These are phyloP conservation scores for Hylyphantes graminicola DNA, from an alignment of 1,140 invertebrate species.

Conservation along the genomic window DNA sequence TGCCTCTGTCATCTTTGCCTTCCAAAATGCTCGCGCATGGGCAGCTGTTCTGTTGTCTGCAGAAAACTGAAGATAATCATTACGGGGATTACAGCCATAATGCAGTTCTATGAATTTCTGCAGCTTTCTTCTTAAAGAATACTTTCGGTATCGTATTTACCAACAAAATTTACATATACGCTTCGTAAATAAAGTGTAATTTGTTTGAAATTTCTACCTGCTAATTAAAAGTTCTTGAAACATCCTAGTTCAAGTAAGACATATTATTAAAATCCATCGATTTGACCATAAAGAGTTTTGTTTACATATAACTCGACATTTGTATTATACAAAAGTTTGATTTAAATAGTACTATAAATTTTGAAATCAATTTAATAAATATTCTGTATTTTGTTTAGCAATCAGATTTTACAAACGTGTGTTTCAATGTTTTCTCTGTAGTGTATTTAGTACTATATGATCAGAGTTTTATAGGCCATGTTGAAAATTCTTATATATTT, in stretches of 20 bases:
- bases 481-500: no score
- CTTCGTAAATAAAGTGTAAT: not conserved
- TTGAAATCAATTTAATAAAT: no score
- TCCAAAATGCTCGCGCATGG: slow-evolving; percentile 7
- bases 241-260: not conserved
- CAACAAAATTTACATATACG: not conserved
- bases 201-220: not conserved
- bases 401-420: no score
- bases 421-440: no score
- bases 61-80: slow-evolving; percentile 32
- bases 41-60: slow-evolving; percentile 36
- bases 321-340: not conserved
- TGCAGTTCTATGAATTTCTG: slow-evolving; percentile 30
- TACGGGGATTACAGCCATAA: not conserved
- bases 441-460: no score
- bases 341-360: no score
- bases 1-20: not conserved
- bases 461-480: no score
- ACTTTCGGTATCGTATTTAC: not conserved
- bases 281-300: not conserved
- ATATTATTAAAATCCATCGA: not conserved
- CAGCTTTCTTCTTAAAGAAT: not conserved
- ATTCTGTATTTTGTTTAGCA: no score
- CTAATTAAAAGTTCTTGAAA: not conserved
- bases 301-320: slow-evolving; percentile 14